A percentile compares a stretch with the other conserved stretches of the same genome.
These are phyloP conservation scores for Seriola dumerili DNA, from an alignment of 2,113 vertebrate species.

Conservation along the genomic window DNA sequence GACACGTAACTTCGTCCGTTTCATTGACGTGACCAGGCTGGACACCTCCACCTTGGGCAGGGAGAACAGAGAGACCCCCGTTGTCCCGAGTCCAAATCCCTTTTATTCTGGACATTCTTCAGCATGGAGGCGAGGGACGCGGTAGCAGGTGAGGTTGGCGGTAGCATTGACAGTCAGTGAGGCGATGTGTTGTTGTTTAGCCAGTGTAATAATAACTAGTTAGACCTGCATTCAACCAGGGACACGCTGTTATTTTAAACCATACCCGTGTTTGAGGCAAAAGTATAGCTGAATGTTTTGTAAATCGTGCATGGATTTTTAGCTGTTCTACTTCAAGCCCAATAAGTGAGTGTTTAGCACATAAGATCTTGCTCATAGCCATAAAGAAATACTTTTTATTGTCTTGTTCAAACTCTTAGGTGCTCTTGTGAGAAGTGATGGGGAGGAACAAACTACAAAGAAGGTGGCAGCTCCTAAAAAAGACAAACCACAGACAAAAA, in stretches of 20 bases:
- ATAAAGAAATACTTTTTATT: not conserved
- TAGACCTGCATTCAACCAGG: not conserved
- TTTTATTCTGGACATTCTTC: not conserved
- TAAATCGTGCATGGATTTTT: not conserved
- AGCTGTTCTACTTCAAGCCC: not conserved
- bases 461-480: constrained; percentile 20
- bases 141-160: constrained; percentile 68
- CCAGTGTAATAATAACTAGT: not conserved
- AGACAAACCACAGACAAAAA: constrained; percentile 29
- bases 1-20: constrained; percentile 75
- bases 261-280: not conserved
- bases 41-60: constrained; percentile 47
- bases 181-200: constrained; percentile 17
- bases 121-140: constrained; percentile 74
- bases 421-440: constrained; percentile 60
- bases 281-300: not conserved
- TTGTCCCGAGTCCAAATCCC: not conserved
- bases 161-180: not conserved
- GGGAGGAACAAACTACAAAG: constrained; percentile 39
- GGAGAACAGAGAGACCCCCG: constrained; percentile 25
- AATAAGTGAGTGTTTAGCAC: not conserved
- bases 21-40: constrained; percentile 30
- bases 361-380: not conserved
- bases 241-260: not conserved
- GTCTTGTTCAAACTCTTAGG: constrained; percentile 49